These are phyloP conservation scores for Atherinomorus stipes DNA, from an alignment of 2,113 vertebrate genomes.

Conservation along the genomic window DNA sequence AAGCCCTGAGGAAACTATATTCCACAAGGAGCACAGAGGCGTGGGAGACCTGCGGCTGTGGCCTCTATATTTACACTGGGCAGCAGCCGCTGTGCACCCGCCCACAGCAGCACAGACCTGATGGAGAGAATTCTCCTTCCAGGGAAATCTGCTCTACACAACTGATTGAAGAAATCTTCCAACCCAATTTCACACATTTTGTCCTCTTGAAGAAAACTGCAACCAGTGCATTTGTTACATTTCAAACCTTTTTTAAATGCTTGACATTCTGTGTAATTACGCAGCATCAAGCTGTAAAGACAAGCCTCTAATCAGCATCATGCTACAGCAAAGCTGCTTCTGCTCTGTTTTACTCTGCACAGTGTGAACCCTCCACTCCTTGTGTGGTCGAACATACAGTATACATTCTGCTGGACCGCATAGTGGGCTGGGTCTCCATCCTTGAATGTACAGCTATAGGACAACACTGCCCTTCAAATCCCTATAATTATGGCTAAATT, in stretches of 20 bases:
- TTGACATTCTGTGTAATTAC: constrained; percentile 48
- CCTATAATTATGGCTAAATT: constrained; percentile 64
- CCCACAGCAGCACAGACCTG: constrained; percentile 57
- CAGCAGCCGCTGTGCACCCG: constrained; percentile 65
- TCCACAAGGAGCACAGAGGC: constrained; percentile 66
- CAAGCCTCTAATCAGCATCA: constrained; percentile 59
- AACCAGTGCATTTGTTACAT: constrained; percentile 1
- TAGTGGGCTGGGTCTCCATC: constrained; percentile 41
- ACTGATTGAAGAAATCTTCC: constrained; percentile 25
- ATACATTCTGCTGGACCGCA: constrained; percentile 41
- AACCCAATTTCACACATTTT: constrained; percentile 2
- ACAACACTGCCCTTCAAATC: constrained; percentile 20
- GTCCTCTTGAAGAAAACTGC: not conserved
- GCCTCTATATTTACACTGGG: constrained; percentile 81
- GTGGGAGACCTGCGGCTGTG: constrained; percentile 73
- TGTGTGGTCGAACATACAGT: constrained; percentile 60
- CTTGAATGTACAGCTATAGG: constrained; percentile 49
- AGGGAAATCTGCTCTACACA: constrained; percentile 45
- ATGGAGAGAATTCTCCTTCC: constrained; percentile 65
- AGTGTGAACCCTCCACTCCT: constrained; percentile 16
- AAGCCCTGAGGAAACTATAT: constrained; percentile 73
- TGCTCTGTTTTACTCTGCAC: not conserved
- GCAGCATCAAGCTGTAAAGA: constrained; percentile 25
- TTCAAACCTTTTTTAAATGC: constrained; percentile 15
- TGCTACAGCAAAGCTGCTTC: constrained; percentile 23